Conservation (phyloP, 2,113 vertebrate genomes). For the Pangasianodon gigas region DNA sequence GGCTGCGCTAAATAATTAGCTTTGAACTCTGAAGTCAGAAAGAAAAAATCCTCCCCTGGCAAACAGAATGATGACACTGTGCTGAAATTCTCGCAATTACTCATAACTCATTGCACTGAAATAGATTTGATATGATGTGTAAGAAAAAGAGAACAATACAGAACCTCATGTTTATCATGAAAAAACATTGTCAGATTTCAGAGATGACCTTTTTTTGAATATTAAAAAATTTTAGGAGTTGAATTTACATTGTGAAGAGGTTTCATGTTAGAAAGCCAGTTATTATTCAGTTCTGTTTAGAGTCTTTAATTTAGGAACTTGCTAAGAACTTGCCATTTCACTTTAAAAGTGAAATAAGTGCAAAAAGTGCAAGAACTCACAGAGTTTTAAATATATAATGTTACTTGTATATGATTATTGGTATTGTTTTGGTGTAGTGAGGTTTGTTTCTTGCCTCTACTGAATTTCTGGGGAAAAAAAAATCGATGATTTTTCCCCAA, state of each 20-base stretch:
- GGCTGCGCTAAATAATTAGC: not conserved
- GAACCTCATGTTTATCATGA: not conserved
- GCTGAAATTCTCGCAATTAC: not conserved
- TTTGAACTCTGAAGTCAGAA: not conserved
- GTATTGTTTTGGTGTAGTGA: not conserved
- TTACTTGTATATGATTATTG: not conserved
- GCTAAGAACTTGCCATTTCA: not conserved
- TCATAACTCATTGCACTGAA: not conserved
- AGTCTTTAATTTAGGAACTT: not conserved
- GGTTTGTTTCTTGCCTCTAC: too few species aligned
- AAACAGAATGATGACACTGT: not conserved
- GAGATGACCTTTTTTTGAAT: not conserved
- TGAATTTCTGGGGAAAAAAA: too few species aligned
- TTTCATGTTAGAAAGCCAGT: not conserved
- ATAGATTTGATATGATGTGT: not conserved
- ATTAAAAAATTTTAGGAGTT: not conserved
- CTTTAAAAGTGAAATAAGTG: not conserved
- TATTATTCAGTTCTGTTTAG: not conserved
- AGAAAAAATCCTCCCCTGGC: not conserved
- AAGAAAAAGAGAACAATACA: not conserved
- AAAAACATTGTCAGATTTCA: not conserved
- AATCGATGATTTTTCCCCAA: too few species aligned
- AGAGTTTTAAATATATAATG: not conserved
- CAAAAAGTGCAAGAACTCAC: not conserved
- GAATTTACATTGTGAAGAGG: not conserved